A percentile compares a stretch with the other conserved stretches of the same genome.
Evolutionary conservation across 2,113 vertebrate genomes (phyloP).

Genomic region (Ascaphus truei): DNA sequence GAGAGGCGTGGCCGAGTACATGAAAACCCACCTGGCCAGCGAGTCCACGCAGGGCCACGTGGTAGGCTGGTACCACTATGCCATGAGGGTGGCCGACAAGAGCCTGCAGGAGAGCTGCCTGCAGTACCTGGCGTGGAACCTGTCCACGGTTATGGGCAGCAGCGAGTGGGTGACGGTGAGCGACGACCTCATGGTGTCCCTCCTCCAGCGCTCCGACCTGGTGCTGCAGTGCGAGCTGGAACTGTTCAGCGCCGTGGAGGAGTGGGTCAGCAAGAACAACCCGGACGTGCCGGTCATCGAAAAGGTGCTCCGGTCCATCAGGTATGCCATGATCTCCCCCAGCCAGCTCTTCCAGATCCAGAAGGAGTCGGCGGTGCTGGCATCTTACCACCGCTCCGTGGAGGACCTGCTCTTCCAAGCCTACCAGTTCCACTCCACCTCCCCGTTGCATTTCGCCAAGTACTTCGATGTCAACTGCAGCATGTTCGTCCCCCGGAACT

Average conservation of each 20-base stretch:
- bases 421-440: conserved; percentile 91
- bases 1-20: conserved; percentile 81
- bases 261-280: conserved; percentile 73
- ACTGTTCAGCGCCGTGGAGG: conserved; percentile 80
- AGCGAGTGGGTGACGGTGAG: conserved; percentile 78
- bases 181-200: conserved; percentile 71
- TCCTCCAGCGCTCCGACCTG: conserved; percentile 86
- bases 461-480: conserved; percentile 93
- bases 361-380: conserved; percentile 73
- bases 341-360: conserved; percentile 88
- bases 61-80: conserved; percentile 91
- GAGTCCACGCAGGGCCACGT: conserved; percentile 77
- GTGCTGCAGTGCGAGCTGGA: conserved; percentile 86
- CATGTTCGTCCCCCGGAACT: conserved; percentile 91
- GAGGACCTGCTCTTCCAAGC: conserved; percentile 87
- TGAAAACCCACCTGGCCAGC: conserved; percentile 78
- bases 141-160: conserved; percentile 77
- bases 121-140: conserved; percentile 89
- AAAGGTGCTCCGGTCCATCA: conserved; percentile 75
- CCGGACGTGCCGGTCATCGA: conserved; percentile 68
- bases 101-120: conserved; percentile 79
- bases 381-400: conserved; percentile 69
- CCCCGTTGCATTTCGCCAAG: conserved; percentile 85
- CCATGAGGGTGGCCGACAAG: conserved; percentile 63
- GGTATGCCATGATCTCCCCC: conserved; percentile 91